Base-by-base conservation (phyloP, 2,113 vertebrate species). In the Melanocharis versteri region DNA sequence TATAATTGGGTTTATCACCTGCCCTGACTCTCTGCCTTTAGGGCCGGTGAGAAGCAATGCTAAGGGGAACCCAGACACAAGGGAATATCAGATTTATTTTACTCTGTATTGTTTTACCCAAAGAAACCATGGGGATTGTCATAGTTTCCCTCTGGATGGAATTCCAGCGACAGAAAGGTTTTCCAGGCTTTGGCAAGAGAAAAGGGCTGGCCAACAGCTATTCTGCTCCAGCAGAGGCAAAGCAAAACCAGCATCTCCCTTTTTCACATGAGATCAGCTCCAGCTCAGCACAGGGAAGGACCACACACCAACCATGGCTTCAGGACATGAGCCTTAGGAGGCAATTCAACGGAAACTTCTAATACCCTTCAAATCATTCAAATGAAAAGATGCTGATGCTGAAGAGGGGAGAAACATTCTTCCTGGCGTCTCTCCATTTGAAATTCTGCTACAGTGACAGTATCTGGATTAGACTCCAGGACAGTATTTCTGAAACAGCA, bases 391-490 rank as follows among this genome's bases (percentile, higher is more conserved):
- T 96, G 88, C 96, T 96, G 93, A 94, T 92, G 92, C 86, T 90
- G 96, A 94, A 94, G 95, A 95, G 83, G 80, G 51, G 89, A 83
- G 90, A 86, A 96, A 94, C 82, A 95, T 88, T 87, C 96, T 93
- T 71, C 90, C 87, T 96, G 94, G 96, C 88, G 0, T 90, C 71
- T 72, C 80, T 97, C 92, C 93, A 96, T 45, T 82, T 96, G 42
- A 86, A 96, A 95, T 93, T 95, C 92, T 94, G 92, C 79, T 96
- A 75, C 73, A 95, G 94, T 94, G 80, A 97, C 93, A 93, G 75
- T 95, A 96, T 97, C 94, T 97, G 96, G 95, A 96, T 95, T 93
- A 95, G 88, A 89, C 96, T 96, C 90, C 96, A 91, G 94, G 96
- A 97, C 96, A 96, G 94, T 96, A 91, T 94, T 96, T 89, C 78